A percentile compares a stretch with the other conserved stretches of the same genome.
phyloP scores from a whole-genome alignment of 2,113 vertebrate genomes.

The Madoqua kirkii region DNA sequence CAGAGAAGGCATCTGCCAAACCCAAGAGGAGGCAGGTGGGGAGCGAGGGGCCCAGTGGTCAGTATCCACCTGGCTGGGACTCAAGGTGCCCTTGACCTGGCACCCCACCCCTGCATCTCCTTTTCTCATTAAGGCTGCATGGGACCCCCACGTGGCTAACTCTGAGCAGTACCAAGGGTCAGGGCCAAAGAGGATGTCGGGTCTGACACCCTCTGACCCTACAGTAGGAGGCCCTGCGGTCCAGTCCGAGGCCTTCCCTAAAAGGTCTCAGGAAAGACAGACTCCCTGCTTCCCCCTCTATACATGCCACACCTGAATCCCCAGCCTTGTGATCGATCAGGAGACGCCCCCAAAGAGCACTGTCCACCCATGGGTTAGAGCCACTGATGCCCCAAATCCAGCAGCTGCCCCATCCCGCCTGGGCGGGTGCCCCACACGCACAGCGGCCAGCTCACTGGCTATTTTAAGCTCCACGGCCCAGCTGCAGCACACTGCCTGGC shows the following conservation, averaged over 20 bases:
- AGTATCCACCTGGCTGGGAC: not conserved
- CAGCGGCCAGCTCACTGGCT: conserved; percentile 57
- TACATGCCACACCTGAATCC: not conserved
- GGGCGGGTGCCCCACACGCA: conserved; percentile 34
- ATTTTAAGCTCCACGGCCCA: conserved; percentile 66
- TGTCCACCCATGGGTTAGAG: not conserved
- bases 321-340: not conserved
- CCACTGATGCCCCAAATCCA: not conserved
- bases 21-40: not conserved
- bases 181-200: not conserved
- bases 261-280: not conserved
- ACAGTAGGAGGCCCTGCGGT: not conserved
- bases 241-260: not conserved
- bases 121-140: not conserved
- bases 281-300: not conserved
- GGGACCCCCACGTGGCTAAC: not conserved
- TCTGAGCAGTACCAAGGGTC: not conserved
- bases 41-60: not conserved
- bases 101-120: not conserved
- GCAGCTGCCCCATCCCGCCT: conserved; percentile 25
- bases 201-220: not conserved
- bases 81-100: not conserved
- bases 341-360: not conserved
- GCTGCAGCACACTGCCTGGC: conserved; percentile 52
- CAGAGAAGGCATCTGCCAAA: not conserved